A percentile compares a stretch with the other conserved stretches of the same genome.
phyloP scores from a whole-genome alignment of 2,797 vertebrate genomes.

The Chlorospingus flavigularis region DNA sequence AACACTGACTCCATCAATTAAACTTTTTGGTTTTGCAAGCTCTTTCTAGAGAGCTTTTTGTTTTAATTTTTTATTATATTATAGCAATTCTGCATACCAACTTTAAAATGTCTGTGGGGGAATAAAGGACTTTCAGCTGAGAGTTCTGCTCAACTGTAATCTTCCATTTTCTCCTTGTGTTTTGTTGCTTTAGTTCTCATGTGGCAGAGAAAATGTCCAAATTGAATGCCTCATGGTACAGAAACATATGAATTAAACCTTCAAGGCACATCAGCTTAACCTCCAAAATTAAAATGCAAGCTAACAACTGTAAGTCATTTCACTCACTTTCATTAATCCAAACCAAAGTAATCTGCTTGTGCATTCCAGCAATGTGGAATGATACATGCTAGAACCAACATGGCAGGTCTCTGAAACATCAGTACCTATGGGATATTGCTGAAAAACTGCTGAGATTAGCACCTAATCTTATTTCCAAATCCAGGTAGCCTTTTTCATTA shows the following conservation, averaged over 20 bases:
- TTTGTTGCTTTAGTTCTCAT: not conserved
- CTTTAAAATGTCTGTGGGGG: not conserved
- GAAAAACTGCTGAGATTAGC: not conserved
- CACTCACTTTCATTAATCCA: not conserved
- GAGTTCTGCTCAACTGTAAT: not conserved
- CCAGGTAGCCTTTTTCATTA: not conserved
- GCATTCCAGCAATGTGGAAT: not conserved
- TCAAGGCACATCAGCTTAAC: not conserved
- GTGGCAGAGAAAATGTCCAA: not conserved
- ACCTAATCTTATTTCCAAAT: not conserved
- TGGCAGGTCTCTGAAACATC: not conserved
- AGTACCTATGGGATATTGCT: not conserved
- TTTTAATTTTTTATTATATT: not conserved
- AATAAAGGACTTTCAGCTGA: not conserved
- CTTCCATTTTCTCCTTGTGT: not conserved
- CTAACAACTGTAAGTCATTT: conserved; percentile 16
- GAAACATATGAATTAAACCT: conserved; percentile 2
- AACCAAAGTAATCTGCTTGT: not conserved
- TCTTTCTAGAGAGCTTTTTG: not conserved
- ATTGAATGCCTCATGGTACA: not conserved
- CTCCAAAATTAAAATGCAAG: not conserved
- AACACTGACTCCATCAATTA: not conserved
- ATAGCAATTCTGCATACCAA: not conserved
- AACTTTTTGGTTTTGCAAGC: not conserved
- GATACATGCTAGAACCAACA: not conserved